Conservation (phyloP, 2,113 vertebrate species). For the Lanius collurio region DNA sequence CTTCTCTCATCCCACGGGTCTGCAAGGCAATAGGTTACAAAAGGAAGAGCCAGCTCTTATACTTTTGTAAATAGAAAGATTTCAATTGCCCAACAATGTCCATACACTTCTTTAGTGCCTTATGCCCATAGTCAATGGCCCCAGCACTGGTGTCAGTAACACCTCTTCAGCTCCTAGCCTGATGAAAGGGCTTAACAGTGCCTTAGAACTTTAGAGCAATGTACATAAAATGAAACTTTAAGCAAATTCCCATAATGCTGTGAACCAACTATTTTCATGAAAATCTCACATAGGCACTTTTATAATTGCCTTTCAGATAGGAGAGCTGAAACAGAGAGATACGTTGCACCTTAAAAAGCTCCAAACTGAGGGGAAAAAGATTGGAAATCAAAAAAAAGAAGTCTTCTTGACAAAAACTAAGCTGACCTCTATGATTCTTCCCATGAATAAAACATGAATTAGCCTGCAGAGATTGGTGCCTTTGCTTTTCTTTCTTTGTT, state of each 20-base stretch:
- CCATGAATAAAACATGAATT: neutral
- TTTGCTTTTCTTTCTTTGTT: neutral
- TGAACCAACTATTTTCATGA: neutral
- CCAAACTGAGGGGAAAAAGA: neutral
- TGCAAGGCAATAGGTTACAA: neutral
- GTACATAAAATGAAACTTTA: neutral
- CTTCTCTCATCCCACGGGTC: neutral
- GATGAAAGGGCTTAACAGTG: neutral
- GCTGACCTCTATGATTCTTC: neutral
- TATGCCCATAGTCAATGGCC: neutral
- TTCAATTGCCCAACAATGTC: neutral
- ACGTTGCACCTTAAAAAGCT: neutral
- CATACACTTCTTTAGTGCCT: neutral
- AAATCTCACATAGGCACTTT: neutral
- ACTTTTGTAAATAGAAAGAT: neutral
- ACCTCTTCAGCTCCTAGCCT: neutral
- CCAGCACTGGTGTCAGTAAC: neutral
- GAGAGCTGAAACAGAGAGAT: neutral
- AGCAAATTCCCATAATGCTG: neutral
- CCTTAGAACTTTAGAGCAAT: neutral
- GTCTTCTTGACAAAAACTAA: neutral
- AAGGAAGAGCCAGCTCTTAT: neutral
- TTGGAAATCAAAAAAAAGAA: neutral
- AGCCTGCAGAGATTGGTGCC: neutral
- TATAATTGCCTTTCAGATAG: neutral